These are phyloP conservation scores for Siniperca scherzeri DNA, from an alignment of 2,797 vertebrate genomes.

Conservation along the genomic window DNA sequence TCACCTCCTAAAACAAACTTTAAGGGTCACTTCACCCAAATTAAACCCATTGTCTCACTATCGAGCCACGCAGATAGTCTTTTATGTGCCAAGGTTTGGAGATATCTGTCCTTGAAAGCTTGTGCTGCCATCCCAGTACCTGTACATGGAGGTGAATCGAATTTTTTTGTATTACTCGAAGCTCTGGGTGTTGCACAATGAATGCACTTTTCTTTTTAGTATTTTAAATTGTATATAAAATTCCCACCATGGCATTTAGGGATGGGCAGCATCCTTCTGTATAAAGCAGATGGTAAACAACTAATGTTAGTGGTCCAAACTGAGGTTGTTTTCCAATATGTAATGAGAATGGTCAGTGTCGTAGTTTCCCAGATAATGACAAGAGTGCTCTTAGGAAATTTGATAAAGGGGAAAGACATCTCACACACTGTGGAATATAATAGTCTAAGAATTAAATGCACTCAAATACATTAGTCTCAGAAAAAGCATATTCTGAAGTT, in stretches of 20 bases:
- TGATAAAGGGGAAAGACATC: not conserved
- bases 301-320: no score
- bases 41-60: not conserved
- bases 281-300: no score
- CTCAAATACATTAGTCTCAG: not conserved
- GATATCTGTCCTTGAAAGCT: not conserved
- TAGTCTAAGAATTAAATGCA: not conserved
- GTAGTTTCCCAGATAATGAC: not conserved
- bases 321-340: not conserved
- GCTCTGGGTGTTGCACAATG: not conserved
- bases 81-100: not conserved
- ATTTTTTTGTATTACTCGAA: not conserved
- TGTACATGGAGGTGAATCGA: not conserved
- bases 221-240: not conserved
- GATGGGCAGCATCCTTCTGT: no score
- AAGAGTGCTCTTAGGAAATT: not conserved
- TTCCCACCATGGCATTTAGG: no score
- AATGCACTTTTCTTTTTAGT: not conserved
- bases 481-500: not conserved
- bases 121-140: not conserved
- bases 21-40: not conserved
- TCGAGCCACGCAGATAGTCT: not conserved
- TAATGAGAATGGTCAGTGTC: not conserved
- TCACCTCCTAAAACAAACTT: not conserved
- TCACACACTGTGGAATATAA: not conserved